Percentiles rank a stretch among this genome's conserved stretches.
Evolutionary conservation across 2,888 invertebrate genomes (phyloP).

Genomic region (Tenthredo distinguenda): DNA sequence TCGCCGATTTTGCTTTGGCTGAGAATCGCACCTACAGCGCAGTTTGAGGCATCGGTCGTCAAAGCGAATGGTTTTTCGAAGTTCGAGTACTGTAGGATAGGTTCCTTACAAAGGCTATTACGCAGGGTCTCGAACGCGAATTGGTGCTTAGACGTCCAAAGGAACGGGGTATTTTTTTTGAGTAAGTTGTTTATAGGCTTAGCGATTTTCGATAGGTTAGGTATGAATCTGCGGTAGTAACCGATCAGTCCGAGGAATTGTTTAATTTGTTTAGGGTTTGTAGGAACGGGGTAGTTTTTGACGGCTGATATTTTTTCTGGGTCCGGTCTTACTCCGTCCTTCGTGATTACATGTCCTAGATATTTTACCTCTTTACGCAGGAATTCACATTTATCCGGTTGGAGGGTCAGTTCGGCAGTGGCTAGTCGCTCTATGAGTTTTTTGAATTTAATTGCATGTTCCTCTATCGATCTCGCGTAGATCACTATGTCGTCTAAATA

Average conservation of each 20-base stretch:
- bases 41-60: slow-evolving; percentile 55
- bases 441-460: slow-evolving; percentile 54
- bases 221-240: slow-evolving; percentile 62
- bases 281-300: slow-evolving; percentile 58
- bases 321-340: slow-evolving; percentile 60
- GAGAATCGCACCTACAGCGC: slow-evolving; percentile 55
- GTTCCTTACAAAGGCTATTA: background rate
- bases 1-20: background rate
- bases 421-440: slow-evolving; percentile 61
- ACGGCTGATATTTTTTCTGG: slow-evolving; percentile 60
- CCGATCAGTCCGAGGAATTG: slow-evolving; percentile 62
- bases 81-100: slow-evolving; percentile 6
- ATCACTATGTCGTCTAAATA: slow-evolving; percentile 55
- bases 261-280: slow-evolving; percentile 54
- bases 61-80: slow-evolving; percentile 48
- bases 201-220: slow-evolving; percentile 41
- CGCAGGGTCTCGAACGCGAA: slow-evolving; percentile 16
- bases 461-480: slow-evolving; percentile 50
- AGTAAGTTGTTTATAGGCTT: slow-evolving; percentile 30
- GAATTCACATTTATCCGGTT: slow-evolving; percentile 62
- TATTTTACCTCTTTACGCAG: slow-evolving; percentile 53
- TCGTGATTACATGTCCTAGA: slow-evolving; percentile 59
- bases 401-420: slow-evolving; percentile 55
- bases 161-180: slow-evolving; percentile 46
- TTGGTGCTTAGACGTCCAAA: slow-evolving; percentile 36